Base-by-base conservation (phyloP, 2,888 invertebrate genomes). In the Scaptomyza cyrtandrae region DNA sequence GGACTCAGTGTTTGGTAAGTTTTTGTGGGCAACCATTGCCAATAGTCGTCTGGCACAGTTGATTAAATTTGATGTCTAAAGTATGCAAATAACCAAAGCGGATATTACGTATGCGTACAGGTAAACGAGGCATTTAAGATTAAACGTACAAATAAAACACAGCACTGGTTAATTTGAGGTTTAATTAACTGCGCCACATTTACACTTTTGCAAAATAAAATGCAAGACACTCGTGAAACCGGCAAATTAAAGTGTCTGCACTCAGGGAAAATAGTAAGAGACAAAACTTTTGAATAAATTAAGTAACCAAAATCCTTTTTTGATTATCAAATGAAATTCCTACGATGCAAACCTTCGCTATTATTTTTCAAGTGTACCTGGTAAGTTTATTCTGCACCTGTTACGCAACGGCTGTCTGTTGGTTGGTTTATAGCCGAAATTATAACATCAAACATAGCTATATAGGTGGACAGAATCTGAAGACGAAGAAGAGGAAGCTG, bases 11-110 rank as follows among this genome's bases (percentile, higher is more conserved):
- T 66, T 67, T 58, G 78, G 71, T 54, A 55, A 27, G 24, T 60
- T 79, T 68, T 73, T 69, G 83, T 44, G 74, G 78, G 27, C 48
- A 66, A 52, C 44, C 58, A 86, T 76, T 82, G 50, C 9, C 9
- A 4, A 6, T 63, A 59, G 37, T 60, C 46, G 48, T 54, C 56
- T 39, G 43, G 24, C 56, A 49, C 59, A 71, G 63, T 56, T 59
- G 66, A 65, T 62, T 57, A 43, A 43, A 60, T 68, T 63, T 41
- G 24, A 27, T 45, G 52, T 41, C 11, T 14, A 31, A 46, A 43
- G 43, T 44, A 37, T 67, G 29, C 16, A 1, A 9, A 13, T 16
- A 2, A 10, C 1, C 19, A 31, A 16, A 16, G 31, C 4, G 11
- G 19, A 56, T 45, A 73, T 71, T 56, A 62, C 41, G 41, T 41